These are phyloP conservation scores for Chionodraco myersi DNA, from an alignment of 2,113 vertebrate species.

Conservation along the genomic window DNA sequence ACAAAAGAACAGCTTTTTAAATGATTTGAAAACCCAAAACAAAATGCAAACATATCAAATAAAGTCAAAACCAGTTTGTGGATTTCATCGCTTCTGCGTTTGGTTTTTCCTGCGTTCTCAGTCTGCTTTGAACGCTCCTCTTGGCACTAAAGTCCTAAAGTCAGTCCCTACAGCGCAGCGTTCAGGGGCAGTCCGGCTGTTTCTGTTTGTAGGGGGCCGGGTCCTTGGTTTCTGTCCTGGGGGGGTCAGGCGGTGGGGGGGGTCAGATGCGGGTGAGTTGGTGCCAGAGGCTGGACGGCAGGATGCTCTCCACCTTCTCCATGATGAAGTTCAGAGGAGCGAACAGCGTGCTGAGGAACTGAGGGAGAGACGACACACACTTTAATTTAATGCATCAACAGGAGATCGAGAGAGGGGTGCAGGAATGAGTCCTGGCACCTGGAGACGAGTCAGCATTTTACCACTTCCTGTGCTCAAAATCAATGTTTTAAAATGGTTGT, in stretches of 20 bases:
- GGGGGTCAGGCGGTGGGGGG: not conserved
- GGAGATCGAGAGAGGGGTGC: too few relatives aligned
- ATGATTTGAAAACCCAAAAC: conserved; percentile 82
- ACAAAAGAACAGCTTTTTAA: conserved; percentile 89
- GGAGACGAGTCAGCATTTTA: too few relatives aligned
- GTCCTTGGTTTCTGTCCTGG: too few relatives aligned
- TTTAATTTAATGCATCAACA: too few relatives aligned
- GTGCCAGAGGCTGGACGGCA: conserved; percentile 98
- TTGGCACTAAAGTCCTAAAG: conserved; percentile 85
- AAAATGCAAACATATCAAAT: conserved; percentile 79
- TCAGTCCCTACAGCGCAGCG: conserved; percentile 65
- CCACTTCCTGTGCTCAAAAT: too few relatives aligned
- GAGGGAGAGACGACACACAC: conserved; percentile 22
- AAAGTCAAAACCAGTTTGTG: conserved; percentile 69
- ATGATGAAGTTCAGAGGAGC: conserved; percentile 99
- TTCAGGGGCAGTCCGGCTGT: conserved; percentile 61
- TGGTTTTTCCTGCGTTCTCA: conserved; percentile 40
- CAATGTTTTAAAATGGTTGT: too few relatives aligned
- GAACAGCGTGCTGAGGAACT: conserved; percentile 99
- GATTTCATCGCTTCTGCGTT: conserved; percentile 38
- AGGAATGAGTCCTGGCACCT: too few relatives aligned
- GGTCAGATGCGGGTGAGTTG: conserved; percentile 95
- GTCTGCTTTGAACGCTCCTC: conserved; percentile 63
- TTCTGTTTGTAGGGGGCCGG: conserved; percentile 45
- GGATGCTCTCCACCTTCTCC: conserved; percentile 99